phyloP scores from a whole-genome alignment of 2,113 vertebrate genomes.

The Terrapene triunguis region DNA sequence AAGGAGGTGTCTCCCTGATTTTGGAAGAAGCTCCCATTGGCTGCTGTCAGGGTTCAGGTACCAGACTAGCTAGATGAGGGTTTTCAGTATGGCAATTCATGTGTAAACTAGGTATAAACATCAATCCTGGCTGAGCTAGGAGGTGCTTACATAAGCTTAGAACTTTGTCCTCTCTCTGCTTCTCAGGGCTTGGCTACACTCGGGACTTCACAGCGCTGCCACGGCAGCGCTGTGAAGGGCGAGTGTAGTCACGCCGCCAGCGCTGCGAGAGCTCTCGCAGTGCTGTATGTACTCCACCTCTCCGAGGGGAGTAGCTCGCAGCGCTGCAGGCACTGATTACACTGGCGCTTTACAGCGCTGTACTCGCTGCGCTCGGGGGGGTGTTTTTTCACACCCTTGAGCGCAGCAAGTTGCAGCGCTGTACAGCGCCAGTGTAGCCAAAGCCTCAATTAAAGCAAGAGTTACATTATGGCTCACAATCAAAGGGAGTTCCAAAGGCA shows the following conservation, averaged over 20 bases:
- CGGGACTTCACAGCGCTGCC: too few species aligned
- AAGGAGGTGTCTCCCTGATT: background rate
- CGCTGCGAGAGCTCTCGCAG: too few species aligned
- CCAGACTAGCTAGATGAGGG: background rate
- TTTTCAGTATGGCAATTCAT: background rate
- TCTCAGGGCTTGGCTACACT: background rate
- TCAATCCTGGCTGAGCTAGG: background rate
- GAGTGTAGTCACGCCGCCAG: too few species aligned
- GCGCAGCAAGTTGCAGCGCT: too few species aligned
- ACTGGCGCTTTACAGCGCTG: too few species aligned
- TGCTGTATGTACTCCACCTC: too few species aligned
- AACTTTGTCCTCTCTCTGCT: background rate
- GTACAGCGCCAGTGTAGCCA: too few species aligned
- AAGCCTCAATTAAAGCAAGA: background rate
- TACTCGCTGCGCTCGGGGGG: too few species aligned
- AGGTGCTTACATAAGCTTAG: background rate
- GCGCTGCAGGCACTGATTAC: too few species aligned
- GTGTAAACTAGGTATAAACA: background rate
- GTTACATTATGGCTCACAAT: rapidly evolving
- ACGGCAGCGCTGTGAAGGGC: too few species aligned
- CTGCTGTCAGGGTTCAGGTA: background rate
- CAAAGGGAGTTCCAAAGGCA: background rate
- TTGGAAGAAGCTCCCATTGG: background rate
- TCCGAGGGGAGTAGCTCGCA: too few species aligned
- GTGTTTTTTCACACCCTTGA: too few species aligned